Conservation (phyloP, 2,888 invertebrate genomes). For the Linnaemya vulpina region DNA sequence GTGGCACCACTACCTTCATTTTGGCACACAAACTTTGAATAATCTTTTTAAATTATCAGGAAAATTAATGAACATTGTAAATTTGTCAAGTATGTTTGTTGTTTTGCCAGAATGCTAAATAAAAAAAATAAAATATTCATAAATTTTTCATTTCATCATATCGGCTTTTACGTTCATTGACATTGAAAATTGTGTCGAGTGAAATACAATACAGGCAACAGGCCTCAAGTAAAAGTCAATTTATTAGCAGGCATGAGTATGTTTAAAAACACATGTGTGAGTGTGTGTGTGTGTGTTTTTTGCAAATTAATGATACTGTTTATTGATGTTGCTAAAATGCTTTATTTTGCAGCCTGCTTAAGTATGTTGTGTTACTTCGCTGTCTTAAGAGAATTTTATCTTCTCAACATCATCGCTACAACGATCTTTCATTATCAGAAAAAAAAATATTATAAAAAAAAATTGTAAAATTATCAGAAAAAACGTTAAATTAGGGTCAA, state of each 20-base stretch:
- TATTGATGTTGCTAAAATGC: neutral
- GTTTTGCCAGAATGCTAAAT: neutral
- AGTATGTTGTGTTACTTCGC: slow-evolving; percentile 26
- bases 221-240: slow-evolving; percentile 50
- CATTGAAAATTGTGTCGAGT: slow-evolving; percentile 62
- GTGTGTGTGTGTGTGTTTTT: neutral
- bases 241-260: slow-evolving; percentile 48
- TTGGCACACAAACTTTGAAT: slow-evolving; percentile 36
- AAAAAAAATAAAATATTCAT: neutral
- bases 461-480: slow-evolving; percentile 31
- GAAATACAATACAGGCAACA: slow-evolving; percentile 41
- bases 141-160: slow-evolving; percentile 29
- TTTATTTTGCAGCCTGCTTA: slow-evolving; percentile 34
- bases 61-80: slow-evolving; percentile 36
- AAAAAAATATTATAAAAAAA: slow-evolving; percentile 3
- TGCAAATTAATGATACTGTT: slow-evolving; percentile 27
- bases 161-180: slow-evolving; percentile 61
- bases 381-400: slow-evolving; percentile 51
- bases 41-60: slow-evolving; percentile 30
- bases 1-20: slow-evolving; percentile 4
- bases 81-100: slow-evolving; percentile 43
- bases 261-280: neutral
- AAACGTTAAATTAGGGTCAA: slow-evolving; percentile 60
- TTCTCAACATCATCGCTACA: neutral
- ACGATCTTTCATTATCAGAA: slow-evolving; percentile 7